Evolutionary conservation across 1,140 invertebrate species (phyloP), one percentile per base, ranked within the genome.

Genomic region (Lepeophtheirus salmonis): DNA sequence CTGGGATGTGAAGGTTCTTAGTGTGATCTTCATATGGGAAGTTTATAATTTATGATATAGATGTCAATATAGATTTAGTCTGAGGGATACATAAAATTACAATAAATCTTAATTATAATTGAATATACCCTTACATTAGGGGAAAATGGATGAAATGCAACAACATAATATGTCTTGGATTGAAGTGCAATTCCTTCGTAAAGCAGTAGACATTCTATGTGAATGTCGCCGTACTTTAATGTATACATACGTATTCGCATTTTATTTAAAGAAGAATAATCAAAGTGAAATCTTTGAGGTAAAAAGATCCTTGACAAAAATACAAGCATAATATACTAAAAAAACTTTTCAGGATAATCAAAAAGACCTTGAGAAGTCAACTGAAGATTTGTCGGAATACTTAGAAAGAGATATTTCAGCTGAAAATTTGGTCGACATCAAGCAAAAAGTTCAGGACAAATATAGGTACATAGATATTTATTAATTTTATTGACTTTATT

Each of bases 141-240:
- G 88, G 67, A 97, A 97, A 75, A 97, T 97, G 92, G 92, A 97
- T 71, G 92, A 97, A 74, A 97, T 98, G 92, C 91, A 97, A 69
- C 90, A 96, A 67, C 90, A 96, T 70, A 95, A 95, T 69, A 97
- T 97, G 92, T 95, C 90, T 52, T 98, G 94, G 94, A 97, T 97
- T 68, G 95, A 98, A 80, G 90, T 95, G 51, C 90, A 96, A 78
- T 96, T 95, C 74, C 75, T 96, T 63, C 92, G 92, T 72, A 92
- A 92, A 73, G 92, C 92, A 56, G 92, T 97, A 54, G 92, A 97
- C 74, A 91, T 97, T 70, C 77, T 98, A 22, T 96, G 90, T 74
- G 85, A 89, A 69, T 98, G 94, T 74, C 78, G 94, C 61, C 90
- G 96, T 73, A 97, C 92, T 18, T 76, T 98, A 10, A 97, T 97